Conservation (phyloP, 2,113 vertebrate genomes). For the Benitochromis conjunctus region DNA sequence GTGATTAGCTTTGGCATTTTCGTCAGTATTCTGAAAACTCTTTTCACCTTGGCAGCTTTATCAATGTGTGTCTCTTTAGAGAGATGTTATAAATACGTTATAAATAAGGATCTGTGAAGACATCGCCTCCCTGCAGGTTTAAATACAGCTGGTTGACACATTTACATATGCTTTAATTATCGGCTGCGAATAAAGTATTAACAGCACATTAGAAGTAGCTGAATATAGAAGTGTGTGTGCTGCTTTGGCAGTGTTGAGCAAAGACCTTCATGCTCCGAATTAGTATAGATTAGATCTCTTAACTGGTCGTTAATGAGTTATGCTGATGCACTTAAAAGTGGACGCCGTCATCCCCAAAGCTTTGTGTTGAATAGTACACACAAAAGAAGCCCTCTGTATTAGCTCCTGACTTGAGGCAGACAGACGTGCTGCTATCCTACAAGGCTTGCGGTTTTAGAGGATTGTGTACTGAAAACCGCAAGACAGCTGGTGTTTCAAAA, state of each 20-base stretch:
- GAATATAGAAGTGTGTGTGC: neutral
- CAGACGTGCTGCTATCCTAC: constrained; percentile 22
- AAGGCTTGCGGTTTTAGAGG: constrained; percentile 60
- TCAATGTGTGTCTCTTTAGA: neutral
- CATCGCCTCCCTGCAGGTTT: neutral
- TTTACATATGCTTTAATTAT: neutral
- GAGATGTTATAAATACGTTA: neutral
- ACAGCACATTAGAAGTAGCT: neutral
- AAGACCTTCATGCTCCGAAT: neutral
- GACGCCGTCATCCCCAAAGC: neutral
- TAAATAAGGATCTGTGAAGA: neutral
- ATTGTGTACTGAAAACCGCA: constrained; percentile 61
- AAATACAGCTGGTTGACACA: neutral
- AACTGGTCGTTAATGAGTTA: constrained; percentile 20
- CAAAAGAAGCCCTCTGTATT: constrained; percentile 33
- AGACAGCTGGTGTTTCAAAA: constrained; percentile 66
- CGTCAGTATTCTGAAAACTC: neutral
- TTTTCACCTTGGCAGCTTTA: neutral
- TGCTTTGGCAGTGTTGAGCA: neutral
- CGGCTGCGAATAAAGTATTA: neutral
- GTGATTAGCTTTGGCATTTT: neutral
- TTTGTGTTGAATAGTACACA: constrained; percentile 14
- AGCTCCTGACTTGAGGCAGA: constrained; percentile 20
- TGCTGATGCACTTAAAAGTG: neutral
- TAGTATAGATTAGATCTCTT: neutral